Evolutionary conservation across 2,888 invertebrate genomes (phyloP).

Genomic region (Salpingus planirostris): DNA sequence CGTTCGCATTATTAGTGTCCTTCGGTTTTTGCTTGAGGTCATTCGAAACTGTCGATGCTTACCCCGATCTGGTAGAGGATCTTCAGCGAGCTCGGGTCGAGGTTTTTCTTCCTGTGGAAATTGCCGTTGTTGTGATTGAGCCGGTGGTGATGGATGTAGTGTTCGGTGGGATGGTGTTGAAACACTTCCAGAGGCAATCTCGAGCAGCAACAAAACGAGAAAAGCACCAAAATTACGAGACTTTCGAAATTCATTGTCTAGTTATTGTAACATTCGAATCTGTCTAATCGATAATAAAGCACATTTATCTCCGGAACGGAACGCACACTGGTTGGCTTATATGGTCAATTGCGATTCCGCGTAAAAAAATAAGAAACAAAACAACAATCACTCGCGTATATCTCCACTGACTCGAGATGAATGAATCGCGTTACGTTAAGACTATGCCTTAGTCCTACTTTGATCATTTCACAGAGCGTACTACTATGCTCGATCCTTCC

Average conservation of each 20-base stretch:
- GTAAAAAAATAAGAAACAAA: constrained; percentile 5
- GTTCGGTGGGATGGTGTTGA: constrained; percentile 32
- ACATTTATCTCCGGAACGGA: too few relatives aligned
- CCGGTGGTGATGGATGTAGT: constrained; percentile 40
- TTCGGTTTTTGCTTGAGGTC: neutral
- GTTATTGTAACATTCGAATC: too few relatives aligned
- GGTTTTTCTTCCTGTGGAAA: constrained; percentile 46
- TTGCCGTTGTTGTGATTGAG: constrained; percentile 47
- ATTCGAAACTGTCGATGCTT: constrained; percentile 37
- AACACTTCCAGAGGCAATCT: constrained; percentile 50
- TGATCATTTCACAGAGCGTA: constrained; percentile 33
- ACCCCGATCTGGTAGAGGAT: constrained; percentile 69
- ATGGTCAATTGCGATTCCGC: too few relatives aligned
- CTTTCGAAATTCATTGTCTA: constrained; percentile 24
- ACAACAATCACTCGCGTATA: constrained; percentile 12
- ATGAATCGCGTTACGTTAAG: constrained; percentile 31
- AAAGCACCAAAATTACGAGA: constrained; percentile 23
- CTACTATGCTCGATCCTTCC: constrained; percentile 28
- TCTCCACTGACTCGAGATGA: constrained; percentile 17
- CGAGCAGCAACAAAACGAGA: constrained; percentile 20
- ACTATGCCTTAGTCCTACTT: constrained; percentile 29
- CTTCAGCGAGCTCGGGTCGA: constrained; percentile 48
- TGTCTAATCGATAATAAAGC: too few relatives aligned
- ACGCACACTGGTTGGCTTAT: too few relatives aligned
- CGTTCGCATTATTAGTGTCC: too few relatives aligned